phyloP scores from a whole-genome alignment of 2,113 vertebrate species.

The Brienomyrus longianalis region DNA sequence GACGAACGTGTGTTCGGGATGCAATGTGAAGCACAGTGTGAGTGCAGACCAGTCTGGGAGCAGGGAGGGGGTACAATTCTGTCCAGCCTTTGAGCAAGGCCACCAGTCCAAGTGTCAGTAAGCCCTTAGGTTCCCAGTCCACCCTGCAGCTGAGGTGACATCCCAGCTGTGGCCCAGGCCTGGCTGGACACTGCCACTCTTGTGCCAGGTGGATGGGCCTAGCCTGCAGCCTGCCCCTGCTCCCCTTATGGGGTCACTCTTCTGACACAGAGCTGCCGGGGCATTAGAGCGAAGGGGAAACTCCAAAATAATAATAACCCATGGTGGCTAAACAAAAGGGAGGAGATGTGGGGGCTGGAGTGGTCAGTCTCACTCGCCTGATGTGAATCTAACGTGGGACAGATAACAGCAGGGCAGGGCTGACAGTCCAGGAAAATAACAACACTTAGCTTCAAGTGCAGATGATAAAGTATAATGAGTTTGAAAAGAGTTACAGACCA shows the following conservation, averaged over 20 bases:
- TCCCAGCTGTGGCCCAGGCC: background rate
- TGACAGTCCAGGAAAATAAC: background rate
- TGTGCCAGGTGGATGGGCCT: background rate
- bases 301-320: background rate
- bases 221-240: background rate
- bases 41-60: background rate
- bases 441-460: background rate
- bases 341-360: background rate
- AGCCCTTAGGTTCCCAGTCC: background rate
- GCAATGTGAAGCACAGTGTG: background rate
- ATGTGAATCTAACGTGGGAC: background rate
- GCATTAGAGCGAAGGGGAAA: background rate
- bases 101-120: background rate
- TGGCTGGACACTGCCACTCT: background rate
- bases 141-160: background rate
- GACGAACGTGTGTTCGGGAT: background rate
- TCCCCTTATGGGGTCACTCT: background rate
- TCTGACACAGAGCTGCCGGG: background rate
- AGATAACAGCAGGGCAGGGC: background rate
- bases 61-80: background rate
- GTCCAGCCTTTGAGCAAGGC: background rate
- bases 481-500: background rate
- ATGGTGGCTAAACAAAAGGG: background rate
- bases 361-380: background rate
- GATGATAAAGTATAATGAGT: background rate